These are phyloP conservation scores for Thymelicus lineola DNA, from an alignment of 2,888 invertebrate genomes.

Conservation along the genomic window DNA sequence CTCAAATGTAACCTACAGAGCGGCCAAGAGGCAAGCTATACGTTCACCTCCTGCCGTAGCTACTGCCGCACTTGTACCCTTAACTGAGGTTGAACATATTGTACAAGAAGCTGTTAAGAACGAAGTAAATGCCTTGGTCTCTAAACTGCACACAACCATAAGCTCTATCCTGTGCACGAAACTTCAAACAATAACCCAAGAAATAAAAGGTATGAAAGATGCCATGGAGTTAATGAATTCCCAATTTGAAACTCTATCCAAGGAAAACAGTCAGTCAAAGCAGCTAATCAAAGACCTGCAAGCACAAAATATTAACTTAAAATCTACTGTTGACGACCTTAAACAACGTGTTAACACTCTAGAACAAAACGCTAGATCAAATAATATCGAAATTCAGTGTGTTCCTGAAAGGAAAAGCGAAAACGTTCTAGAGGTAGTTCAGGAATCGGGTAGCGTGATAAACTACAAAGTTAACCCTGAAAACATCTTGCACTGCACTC, in stretches of 20 bases:
- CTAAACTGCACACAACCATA: constrained; percentile 7
- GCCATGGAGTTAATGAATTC: neutral
- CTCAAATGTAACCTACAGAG: neutral
- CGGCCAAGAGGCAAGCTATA: neutral
- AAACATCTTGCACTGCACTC: constrained; percentile 11
- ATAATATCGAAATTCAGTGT: constrained; percentile 16
- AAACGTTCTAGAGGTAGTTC: constrained; percentile 2
- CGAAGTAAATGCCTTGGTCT: neutral
- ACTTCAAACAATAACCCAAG: constrained; percentile 5
- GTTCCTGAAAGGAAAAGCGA: constrained; percentile 13
- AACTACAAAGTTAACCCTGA: neutral
- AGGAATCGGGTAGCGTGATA: neutral
- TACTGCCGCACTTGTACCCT: neutral
- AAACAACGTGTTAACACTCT: neutral
- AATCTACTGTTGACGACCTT: neutral
- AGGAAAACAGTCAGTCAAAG: constrained; percentile 2
- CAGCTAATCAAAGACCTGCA: neutral
- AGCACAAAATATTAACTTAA: neutral
- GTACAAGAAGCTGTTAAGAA: constrained; percentile 2
- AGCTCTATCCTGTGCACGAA: neutral
- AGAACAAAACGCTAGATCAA: constrained; percentile 17
- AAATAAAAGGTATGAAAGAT: constrained; percentile 10
- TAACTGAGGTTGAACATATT: constrained; percentile 2
- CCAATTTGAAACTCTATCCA: constrained; percentile 1
- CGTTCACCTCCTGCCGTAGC: constrained; percentile 1